Base-by-base conservation (phyloP, 1,140 invertebrate genomes). In the Leptopilina clavipes region DNA sequence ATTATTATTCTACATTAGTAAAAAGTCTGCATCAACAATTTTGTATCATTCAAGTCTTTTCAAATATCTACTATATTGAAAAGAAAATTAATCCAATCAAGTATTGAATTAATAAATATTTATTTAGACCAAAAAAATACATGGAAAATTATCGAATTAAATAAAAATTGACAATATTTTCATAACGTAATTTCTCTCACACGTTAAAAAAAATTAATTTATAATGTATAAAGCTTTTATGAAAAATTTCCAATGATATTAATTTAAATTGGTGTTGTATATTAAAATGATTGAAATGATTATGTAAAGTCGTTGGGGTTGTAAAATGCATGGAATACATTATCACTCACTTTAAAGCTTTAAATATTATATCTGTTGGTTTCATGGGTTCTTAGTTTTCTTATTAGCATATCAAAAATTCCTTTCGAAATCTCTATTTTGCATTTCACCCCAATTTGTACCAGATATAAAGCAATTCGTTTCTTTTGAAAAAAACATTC, bases 271-370 rank as follows among this genome's bases (percentile, higher is more conserved):
- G 12, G 45, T n/a, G 12, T 48, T 52, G 48, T 52, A 17, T 31
- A 25, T 31, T 25, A 31, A 31, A 25, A 59, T 25, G 10, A 25
- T n/a, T 25, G 25, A 1, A 12, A 31, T 31, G 19, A 37, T 65
- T 37, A 31, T 31, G 59, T 31, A 31, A 65, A 65, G 25, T 12
- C 12, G 14, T 65, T 31, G 25, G 59, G 25, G 59, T 65, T 65
- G 59, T 37, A 65, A 65, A 65, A 65, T 65, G 59, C 59, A 65
- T 65, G 59, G 59, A 65, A 31, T 65, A 65, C 14, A 65, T 65
- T 31, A 65, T 22, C 25, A n/a, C 19, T 1, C 52, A n/a, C 59
- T 65, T n/a, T 65, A 31, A 17, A 52, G 48, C n/a, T 52, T 52
- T 52, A 52, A 52, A 52, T 52, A 52, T 52, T 52, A 8, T 17